phyloP scores from a whole-genome alignment of 1,140 invertebrate species.

The Ips nitidus region DNA sequence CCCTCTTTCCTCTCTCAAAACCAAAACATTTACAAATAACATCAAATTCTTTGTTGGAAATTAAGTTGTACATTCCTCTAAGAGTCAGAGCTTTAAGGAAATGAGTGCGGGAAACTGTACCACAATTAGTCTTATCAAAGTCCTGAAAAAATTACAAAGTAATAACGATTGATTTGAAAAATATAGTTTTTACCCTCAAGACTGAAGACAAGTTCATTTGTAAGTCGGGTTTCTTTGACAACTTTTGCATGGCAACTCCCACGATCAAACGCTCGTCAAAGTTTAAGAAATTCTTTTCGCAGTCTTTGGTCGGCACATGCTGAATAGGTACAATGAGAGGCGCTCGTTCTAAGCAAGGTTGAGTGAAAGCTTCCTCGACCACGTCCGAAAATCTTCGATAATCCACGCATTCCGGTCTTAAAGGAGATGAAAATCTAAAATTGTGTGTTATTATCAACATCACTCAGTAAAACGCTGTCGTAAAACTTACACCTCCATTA shows the following conservation, averaged over 20 bases:
- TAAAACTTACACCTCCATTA: slow-evolving; percentile 58
- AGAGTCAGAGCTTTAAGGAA: slow-evolving; percentile 63
- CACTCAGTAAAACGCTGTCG: no score
- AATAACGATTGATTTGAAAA: background rate
- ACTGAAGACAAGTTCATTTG: slow-evolving; percentile 63
- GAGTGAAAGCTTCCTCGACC: slow-evolving; percentile 67
- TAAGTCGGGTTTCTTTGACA: slow-evolving; percentile 63
- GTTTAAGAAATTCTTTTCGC: slow-evolving; percentile 65
- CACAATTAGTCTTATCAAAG: slow-evolving; percentile 64
- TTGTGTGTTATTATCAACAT: no score
- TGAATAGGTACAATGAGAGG: slow-evolving; percentile 64
- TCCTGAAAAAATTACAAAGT: slow-evolving; percentile 55
- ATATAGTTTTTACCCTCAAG: slow-evolving; percentile 52
- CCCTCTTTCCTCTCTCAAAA: slow-evolving; percentile 57
- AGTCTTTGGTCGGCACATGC: slow-evolving; percentile 62
- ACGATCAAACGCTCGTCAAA: slow-evolving; percentile 65
- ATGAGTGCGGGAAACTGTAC: slow-evolving; percentile 60
- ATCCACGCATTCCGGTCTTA: slow-evolving; percentile 59
- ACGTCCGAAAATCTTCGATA: slow-evolving; percentile 64
- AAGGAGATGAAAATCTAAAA: slow-evolving; percentile 61
- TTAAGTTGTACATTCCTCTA: slow-evolving; percentile 60
- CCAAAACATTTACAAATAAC: slow-evolving; percentile 68
- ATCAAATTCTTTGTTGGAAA: slow-evolving; percentile 64
- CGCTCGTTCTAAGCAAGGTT: slow-evolving; percentile 61
- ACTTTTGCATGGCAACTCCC: slow-evolving; percentile 62